A percentile compares a stretch with the other conserved stretches of the same genome.
phyloP scores from a whole-genome alignment of 2,797 vertebrate species.

The Sciurus vulgaris region DNA sequence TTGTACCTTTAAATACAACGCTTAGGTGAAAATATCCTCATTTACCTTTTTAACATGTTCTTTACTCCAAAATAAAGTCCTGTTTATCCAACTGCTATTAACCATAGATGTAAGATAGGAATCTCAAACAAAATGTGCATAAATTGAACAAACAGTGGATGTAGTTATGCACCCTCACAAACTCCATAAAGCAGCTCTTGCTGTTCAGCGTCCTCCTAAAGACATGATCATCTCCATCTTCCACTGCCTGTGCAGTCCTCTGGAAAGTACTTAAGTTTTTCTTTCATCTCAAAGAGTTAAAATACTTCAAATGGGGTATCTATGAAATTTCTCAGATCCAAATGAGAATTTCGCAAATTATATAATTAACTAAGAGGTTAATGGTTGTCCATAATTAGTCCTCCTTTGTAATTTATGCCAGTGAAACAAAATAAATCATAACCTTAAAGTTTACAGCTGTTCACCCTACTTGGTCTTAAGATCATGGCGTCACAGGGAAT shows the following conservation, averaged over 20 bases:
- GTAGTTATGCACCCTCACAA: not conserved
- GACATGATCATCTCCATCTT: not conserved
- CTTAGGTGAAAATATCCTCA: not conserved
- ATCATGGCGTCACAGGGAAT: not conserved
- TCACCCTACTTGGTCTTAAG: not conserved
- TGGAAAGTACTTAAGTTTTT: not conserved
- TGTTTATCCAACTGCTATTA: not conserved
- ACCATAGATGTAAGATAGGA: not conserved
- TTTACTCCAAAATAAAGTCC: not conserved
- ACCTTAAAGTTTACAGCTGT: not conserved
- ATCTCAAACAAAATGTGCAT: not conserved
- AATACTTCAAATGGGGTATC: not conserved
- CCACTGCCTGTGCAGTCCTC: not conserved
- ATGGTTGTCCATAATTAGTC: not conserved
- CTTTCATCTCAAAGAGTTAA: not conserved
- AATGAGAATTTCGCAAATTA: slow-evolving; percentile 39
- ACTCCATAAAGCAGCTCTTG: not conserved
- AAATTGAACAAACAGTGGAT: not conserved
- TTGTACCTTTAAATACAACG: slow-evolving; percentile 16
- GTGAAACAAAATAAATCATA: not conserved
- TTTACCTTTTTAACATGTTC: slow-evolving; percentile 2
- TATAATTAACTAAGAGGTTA: not conserved
- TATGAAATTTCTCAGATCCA: not conserved
- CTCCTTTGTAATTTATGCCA: not conserved
- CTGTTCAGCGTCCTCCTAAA: not conserved